Evolutionary conservation across 2,888 invertebrate species (phyloP).

Genomic region (Elysia crispata): DNA sequence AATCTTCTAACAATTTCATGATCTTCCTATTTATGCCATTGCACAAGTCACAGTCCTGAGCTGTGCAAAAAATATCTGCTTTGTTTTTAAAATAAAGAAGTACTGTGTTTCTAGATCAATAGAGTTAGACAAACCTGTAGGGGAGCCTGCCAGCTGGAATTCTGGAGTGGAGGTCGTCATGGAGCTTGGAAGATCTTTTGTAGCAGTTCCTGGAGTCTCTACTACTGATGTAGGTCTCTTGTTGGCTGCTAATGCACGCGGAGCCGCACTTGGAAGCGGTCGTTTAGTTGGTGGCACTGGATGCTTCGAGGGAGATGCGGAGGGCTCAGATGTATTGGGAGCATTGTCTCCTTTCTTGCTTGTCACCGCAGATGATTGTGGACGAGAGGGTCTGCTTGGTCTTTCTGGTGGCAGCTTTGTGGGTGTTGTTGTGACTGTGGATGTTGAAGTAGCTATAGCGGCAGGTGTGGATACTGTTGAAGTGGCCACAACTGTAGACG

Average conservation of each 20-base stretch:
- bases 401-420: background rate
- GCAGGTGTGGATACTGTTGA: slow-evolving; percentile 1
- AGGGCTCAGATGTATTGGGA: background rate
- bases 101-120: too few relatives aligned
- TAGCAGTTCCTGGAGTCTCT: background rate
- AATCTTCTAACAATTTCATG: too few relatives aligned
- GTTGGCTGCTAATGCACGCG: slow-evolving; percentile 32
- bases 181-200: slow-evolving; percentile 18
- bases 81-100: too few relatives aligned
- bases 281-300: background rate
- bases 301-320: background rate
- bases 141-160: background rate
- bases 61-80: too few relatives aligned
- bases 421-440: background rate
- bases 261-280: slow-evolving; percentile 22
- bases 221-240: slow-evolving; percentile 46
- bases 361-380: background rate
- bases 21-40: too few relatives aligned
- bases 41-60: too few relatives aligned
- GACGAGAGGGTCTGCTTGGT: background rate
- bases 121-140: background rate
- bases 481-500: too few relatives aligned
- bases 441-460: background rate
- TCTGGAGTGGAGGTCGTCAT: slow-evolving; percentile 46
- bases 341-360: background rate